These are phyloP conservation scores for Polypterus bichir DNA, from an alignment of 2,113 vertebrate species.

Conservation along the genomic window DNA sequence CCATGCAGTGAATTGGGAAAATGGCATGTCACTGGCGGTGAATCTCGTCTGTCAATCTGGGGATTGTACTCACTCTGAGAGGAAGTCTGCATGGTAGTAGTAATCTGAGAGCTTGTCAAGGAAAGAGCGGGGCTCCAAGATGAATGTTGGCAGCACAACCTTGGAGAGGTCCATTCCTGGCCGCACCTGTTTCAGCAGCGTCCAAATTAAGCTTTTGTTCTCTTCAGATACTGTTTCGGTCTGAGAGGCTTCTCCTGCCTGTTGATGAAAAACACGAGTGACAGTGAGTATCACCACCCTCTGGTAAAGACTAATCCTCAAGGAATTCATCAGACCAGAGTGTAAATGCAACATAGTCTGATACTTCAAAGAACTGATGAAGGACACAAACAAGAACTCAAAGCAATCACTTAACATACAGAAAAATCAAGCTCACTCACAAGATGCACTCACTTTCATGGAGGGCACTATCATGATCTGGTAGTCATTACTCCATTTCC, in stretches of 20 bases:
- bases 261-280: not conserved
- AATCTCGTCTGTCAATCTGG: too few relatives aligned
- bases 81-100: constrained; percentile 93
- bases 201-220: constrained; percentile 97
- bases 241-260: constrained; percentile 91
- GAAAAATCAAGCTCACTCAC: too few relatives aligned
- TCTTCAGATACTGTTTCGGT: constrained; percentile 96
- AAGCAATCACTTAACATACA: too few relatives aligned
- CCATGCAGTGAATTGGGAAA: not conserved
- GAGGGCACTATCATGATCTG: too few relatives aligned
- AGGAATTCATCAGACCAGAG: too few relatives aligned
- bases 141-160: constrained; percentile 93
- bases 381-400: too few relatives aligned
- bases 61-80: constrained; percentile 74
- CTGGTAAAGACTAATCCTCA: too few relatives aligned
- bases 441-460: too few relatives aligned
- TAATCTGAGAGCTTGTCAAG: constrained; percentile 97
- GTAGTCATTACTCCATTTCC: too few relatives aligned
- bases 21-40: not conserved
- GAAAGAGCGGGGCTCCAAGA: constrained; percentile 90
- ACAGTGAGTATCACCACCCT: not conserved
- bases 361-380: too few relatives aligned
- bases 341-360: too few relatives aligned
- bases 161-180: constrained; percentile 97
- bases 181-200: constrained; percentile 89